phyloP scores from a whole-genome alignment of 2,113 vertebrate genomes.

The Heterochromis multidens region DNA sequence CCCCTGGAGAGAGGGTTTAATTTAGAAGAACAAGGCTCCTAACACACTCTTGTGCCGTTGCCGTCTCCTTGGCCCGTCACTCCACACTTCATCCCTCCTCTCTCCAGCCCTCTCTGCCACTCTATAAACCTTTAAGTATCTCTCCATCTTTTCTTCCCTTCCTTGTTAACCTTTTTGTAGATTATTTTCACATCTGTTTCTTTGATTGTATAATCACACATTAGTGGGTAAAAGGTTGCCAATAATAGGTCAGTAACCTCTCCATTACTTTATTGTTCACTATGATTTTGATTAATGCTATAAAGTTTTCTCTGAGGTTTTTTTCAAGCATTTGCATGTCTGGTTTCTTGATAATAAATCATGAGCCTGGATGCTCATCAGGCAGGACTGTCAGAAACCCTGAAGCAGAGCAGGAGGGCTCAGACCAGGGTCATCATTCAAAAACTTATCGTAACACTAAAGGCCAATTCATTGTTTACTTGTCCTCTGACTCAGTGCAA shows the following conservation, averaged over 20 bases:
- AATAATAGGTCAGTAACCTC: background rate
- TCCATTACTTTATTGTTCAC: background rate
- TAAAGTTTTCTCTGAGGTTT: background rate
- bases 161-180: constrained; percentile 21
- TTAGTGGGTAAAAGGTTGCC: background rate
- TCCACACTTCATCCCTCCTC: constrained; percentile 28
- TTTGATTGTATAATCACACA: background rate
- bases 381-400: background rate
- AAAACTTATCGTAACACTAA: background rate
- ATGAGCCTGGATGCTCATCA: background rate
- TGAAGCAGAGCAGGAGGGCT: background rate
- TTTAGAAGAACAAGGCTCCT: constrained; percentile 67
- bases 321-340: background rate
- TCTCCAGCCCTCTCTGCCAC: constrained; percentile 20
- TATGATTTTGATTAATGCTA: background rate
- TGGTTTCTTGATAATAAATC: background rate
- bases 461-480: background rate
- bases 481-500: background rate
- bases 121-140: constrained; percentile 37
- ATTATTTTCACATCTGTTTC: background rate
- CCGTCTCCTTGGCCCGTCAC: constrained; percentile 35
- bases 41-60: constrained; percentile 46
- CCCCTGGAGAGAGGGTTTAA: constrained; percentile 60
- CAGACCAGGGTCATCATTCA: background rate
- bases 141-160: constrained; percentile 15